Percentiles rank a stretch among this genome's conserved stretches.
Conservation (phyloP, 1,140 invertebrate genomes). For the Aphaenogaster floridana region DNA sequence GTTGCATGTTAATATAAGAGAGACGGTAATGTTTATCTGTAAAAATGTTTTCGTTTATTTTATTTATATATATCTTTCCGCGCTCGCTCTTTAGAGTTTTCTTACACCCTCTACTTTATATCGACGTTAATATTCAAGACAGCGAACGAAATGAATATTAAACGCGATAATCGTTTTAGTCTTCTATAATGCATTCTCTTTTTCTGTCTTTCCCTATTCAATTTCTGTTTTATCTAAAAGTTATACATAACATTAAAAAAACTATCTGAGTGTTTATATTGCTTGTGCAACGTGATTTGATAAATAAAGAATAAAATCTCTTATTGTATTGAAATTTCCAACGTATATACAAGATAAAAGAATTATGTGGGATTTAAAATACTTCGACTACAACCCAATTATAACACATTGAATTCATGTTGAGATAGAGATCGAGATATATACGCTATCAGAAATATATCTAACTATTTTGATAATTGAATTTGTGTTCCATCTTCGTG, state of each 20-base stretch:
- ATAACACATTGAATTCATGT: not conserved
- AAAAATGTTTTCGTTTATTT: conserved; percentile 20
- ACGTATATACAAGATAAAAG: not conserved
- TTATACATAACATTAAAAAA: conserved; percentile 22
- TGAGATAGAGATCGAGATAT: not conserved
- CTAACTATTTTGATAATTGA: not conserved
- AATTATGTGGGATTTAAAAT: not conserved
- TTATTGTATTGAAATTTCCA: not conserved
- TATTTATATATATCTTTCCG: conserved; percentile 8
- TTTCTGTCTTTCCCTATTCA: conserved; percentile 9
- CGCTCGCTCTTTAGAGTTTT: conserved; percentile 8
- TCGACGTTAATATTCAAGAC: conserved; percentile 83
- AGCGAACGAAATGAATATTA: conserved; percentile 84
- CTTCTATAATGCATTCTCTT: conserved; percentile 48
- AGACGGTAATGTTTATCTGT: not conserved
- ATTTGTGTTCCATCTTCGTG: not conserved
- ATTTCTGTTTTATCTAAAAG: conserved; percentile 28
- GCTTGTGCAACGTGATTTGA: not conserved
- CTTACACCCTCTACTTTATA: conserved; percentile 52
- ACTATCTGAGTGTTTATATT: not conserved
- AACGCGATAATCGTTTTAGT: conserved; percentile 84
- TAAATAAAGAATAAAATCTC: conserved; percentile 24
- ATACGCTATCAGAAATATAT: not conserved
- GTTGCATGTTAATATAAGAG: not conserved
- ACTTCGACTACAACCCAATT: not conserved